A percentile compares a stretch with the other conserved stretches of the same genome.
Evolutionary conservation across 1,140 invertebrate species (phyloP).

Genomic region (Drosophila virilis): DNA sequence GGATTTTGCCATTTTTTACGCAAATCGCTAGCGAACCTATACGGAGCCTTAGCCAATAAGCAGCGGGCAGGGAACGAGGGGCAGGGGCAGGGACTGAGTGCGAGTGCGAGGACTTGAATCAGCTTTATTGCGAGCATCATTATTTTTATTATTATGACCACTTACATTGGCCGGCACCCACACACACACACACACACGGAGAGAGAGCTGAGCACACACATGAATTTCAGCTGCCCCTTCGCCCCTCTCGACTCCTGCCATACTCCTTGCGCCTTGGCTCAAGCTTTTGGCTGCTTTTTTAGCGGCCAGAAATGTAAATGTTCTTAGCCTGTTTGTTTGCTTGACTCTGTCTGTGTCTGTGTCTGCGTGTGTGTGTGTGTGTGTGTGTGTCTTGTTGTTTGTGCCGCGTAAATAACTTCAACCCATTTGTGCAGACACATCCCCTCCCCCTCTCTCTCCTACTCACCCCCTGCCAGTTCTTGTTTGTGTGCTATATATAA

Average conservation of each 20-base stretch:
- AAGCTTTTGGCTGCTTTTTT: conserved; percentile 46
- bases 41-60: conserved; percentile 58
- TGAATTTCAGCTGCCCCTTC: conserved; percentile 55
- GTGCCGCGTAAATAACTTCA: conserved; percentile 74
- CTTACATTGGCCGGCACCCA: conserved; percentile 73
- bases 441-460: not conserved
- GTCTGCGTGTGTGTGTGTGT: conserved; percentile 34
- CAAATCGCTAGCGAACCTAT: conserved; percentile 65
- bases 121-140: conserved; percentile 81
- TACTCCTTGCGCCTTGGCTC: not conserved
- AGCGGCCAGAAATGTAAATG: conserved; percentile 67
- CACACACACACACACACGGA: conserved; percentile 13
- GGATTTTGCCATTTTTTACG: conserved; percentile 77
- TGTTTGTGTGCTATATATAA: conserved; percentile 60
- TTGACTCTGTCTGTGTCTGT: conserved; percentile 28
- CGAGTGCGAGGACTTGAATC: conserved; percentile 70
- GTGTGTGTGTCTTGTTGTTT: conserved; percentile 28
- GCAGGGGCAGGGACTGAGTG: conserved; percentile 3
- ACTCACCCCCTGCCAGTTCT: not conserved
- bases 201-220: conserved; percentile 27
- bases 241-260: no score
- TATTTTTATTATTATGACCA: conserved; percentile 83
- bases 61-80: not conserved
- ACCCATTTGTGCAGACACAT: conserved; percentile 62
- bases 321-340: conserved; percentile 11